Base-by-base conservation (phyloP, 2,888 invertebrate genomes). In the Cheilosia scutellata region DNA sequence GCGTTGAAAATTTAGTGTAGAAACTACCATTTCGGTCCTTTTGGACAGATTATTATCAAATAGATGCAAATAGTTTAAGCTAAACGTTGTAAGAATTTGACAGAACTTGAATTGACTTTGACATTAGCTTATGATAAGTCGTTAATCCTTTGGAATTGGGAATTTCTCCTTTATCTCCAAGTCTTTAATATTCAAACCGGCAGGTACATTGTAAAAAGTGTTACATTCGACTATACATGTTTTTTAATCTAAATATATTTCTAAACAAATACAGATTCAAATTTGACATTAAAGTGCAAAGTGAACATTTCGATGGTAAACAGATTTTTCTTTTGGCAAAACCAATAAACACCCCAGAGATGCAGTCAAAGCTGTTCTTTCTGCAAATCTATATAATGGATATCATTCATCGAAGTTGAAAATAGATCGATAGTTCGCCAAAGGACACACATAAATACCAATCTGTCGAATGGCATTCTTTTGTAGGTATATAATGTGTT, bases 361-460 rank as follows among this genome's bases (percentile, higher is more conserved):
- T 9, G 33, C 42, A 57, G 68, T 13, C n/a, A 29, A 58, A 65
- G 37, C 20, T 40, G 58, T 6, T 58, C 16, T 63, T 9, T 16
- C 44, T 33, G 16, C 20, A 25, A 25, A 58, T 44, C 16, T 57
- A 40, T 27, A 31, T 11, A 49, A 16, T 51, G 9, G 25, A 33
- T 25, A 75, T 82, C 66, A 71, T 47, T 71, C 60, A 77, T 31
- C 60, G n/a, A 44, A 71, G 27, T 53, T 75, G 40, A 55, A 79
- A 84, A 79, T 79, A 79, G 84, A 70, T 42, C 47, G 13, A 68
- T 47, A 55, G 57, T 70, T 71, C 70, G 49, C 55, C 58, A 75
- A 84, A 80, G 79, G 79, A 80, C 75, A 53, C 33, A 47, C 40
- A 62, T 63, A 68, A 62, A 83, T 83, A 68, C 72, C 66, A 74